Conservation (phyloP, 2,888 invertebrate genomes). For the Tenthredo scrophulariae region DNA sequence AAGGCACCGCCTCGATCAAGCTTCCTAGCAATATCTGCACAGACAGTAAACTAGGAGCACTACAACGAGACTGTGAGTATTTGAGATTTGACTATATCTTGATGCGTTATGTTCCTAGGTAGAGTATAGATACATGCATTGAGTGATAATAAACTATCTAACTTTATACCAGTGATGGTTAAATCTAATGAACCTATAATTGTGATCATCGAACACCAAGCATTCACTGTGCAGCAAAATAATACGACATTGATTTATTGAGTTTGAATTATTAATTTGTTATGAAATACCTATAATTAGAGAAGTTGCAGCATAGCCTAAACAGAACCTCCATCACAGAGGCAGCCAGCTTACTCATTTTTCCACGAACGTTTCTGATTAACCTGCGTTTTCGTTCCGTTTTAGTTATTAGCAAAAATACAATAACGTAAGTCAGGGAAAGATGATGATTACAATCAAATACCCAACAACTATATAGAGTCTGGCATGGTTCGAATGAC, state of each 20-base stretch:
- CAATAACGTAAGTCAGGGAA: neutral
- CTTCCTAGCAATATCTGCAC: neutral
- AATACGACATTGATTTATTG: constrained; percentile 60
- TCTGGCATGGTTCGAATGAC: neutral
- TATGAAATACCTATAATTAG: constrained; percentile 83
- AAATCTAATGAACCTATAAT: neutral
- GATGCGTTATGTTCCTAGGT: neutral
- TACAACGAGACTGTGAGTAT: neutral
- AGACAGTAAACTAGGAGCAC: neutral
- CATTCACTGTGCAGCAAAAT: constrained; percentile 7
- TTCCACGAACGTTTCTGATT: constrained; percentile 84
- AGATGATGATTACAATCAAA: neutral
- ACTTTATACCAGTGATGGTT: neutral
- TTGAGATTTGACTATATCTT: neutral
- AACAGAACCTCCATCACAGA: constrained; percentile 86
- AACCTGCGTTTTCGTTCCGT: constrained; percentile 78
- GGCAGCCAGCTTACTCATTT: constrained; percentile 85
- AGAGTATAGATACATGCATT: neutral
- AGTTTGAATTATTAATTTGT: constrained; percentile 69
- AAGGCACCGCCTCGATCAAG: neutral
- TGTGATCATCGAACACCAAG: constrained; percentile 37
- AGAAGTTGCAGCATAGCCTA: constrained; percentile 85
- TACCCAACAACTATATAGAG: neutral
- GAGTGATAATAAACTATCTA: neutral
- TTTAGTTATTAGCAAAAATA: constrained; percentile 49